Evolutionary conservation across 2,113 vertebrate species (phyloP).

Genomic region (Arizona elegans): DNA sequence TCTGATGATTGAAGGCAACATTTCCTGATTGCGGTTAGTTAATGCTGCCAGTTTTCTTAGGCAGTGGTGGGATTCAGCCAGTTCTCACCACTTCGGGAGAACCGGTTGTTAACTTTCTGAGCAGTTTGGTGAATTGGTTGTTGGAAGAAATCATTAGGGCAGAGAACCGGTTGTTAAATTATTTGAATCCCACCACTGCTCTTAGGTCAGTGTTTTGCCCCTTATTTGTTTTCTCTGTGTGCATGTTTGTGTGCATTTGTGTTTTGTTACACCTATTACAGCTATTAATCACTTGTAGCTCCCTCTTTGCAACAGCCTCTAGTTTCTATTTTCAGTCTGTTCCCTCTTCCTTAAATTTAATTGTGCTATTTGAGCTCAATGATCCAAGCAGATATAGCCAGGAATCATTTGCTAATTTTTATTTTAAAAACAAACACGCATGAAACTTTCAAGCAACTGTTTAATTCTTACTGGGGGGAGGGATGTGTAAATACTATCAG

Average conservation of each 20-base stretch:
- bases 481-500: neutral
- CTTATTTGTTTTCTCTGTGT: fast-evolving
- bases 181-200: neutral
- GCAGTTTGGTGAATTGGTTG: too few species aligned
- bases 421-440: neutral
- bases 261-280: neutral
- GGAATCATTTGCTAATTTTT: neutral
- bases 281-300: conserved; percentile 6
- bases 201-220: neutral
- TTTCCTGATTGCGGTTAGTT: fast-evolving
- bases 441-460: neutral
- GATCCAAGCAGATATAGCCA: neutral
- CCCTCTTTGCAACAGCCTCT: neutral
- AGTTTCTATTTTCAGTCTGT: neutral
- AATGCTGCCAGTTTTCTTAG: neutral
- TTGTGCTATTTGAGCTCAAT: neutral
- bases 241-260: neutral
- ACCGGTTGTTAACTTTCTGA: too few species aligned
- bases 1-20: neutral
- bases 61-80: too few species aligned
- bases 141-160: too few species aligned
- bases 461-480: neutral
- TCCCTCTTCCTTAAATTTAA: neutral
- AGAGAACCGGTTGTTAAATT: too few species aligned
- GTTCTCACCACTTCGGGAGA: too few species aligned